phyloP scores from a whole-genome alignment of 2,113 vertebrate genomes.

The Rhodinocichla rosea region DNA sequence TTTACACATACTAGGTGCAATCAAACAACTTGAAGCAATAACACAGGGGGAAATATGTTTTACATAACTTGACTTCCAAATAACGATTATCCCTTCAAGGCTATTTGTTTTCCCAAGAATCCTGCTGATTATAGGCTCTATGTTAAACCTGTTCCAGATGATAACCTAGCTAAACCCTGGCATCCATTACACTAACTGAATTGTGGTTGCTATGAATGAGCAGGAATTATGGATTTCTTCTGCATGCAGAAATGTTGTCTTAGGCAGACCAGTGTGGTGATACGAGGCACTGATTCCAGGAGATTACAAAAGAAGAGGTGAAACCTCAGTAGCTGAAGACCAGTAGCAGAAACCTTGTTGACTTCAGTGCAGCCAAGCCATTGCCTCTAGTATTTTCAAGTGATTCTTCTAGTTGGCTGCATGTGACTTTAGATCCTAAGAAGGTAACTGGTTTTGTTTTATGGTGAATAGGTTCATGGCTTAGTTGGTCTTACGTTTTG shows the following conservation, averaged over 20 bases:
- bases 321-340: background rate
- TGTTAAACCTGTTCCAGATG: slow-evolving; percentile 68
- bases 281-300: background rate
- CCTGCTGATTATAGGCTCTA: slow-evolving; percentile 65
- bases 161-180: slow-evolving; percentile 66
- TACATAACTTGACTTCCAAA: slow-evolving; percentile 69
- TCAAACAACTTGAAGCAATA: slow-evolving; percentile 52
- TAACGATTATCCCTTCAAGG: slow-evolving; percentile 59
- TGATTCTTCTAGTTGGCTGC: background rate
- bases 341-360: background rate
- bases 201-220: background rate
- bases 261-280: background rate
- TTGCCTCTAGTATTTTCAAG: background rate
- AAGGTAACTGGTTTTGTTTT: background rate
- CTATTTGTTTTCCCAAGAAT: slow-evolving; percentile 60
- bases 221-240: background rate
- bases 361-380: background rate
- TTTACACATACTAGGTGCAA: slow-evolving; percentile 47
- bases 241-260: background rate
- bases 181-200: slow-evolving; percentile 28
- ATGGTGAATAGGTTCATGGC: background rate
- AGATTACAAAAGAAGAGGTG: background rate
- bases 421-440: background rate
- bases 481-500: background rate
- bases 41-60: slow-evolving; percentile 63